Conservation (phyloP, 2,888 invertebrate genomes). For the Sepioteuthis lessoniana region DNA sequence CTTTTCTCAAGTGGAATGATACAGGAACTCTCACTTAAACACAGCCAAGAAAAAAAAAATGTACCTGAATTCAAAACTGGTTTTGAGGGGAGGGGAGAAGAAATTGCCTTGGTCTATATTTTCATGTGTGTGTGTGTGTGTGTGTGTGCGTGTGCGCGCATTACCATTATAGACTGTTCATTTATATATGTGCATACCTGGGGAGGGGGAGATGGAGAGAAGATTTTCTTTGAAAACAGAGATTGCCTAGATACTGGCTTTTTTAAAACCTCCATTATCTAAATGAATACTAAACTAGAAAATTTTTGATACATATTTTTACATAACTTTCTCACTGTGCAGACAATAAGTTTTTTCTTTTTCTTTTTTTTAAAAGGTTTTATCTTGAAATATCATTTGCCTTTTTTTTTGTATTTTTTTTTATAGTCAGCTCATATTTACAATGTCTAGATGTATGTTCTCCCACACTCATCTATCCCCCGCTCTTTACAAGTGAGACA, state of each 20-base stretch:
- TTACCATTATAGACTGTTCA: not conserved
- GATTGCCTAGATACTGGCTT: not conserved
- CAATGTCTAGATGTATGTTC: not conserved
- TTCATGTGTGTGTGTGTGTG: not conserved
- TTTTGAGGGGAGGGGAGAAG: not conserved
- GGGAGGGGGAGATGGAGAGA: not conserved
- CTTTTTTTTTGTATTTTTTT: not conserved
- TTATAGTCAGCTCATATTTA: slow-evolving; percentile 8
- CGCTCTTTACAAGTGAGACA: not conserved
- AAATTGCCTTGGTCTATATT: not conserved
- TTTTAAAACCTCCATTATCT: not conserved
- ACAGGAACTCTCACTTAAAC: slow-evolving; percentile 1
- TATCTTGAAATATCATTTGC: not conserved
- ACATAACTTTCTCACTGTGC: not conserved
- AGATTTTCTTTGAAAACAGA: not conserved
- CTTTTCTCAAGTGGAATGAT: not conserved
- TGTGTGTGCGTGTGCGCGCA: not conserved
- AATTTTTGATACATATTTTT: not conserved
- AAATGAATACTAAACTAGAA: not conserved
- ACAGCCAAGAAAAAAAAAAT: slow-evolving; percentile 2
- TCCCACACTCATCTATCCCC: not conserved
- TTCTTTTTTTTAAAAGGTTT: not conserved
- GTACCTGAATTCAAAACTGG: slow-evolving; percentile 2
- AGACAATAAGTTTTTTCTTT: not conserved
- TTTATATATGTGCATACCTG: not conserved